Evolutionary conservation across 1,140 invertebrate genomes (phyloP), one percentile per base, ranked within the genome.

Genomic region (Pentalonia nigronervosa): DNA sequence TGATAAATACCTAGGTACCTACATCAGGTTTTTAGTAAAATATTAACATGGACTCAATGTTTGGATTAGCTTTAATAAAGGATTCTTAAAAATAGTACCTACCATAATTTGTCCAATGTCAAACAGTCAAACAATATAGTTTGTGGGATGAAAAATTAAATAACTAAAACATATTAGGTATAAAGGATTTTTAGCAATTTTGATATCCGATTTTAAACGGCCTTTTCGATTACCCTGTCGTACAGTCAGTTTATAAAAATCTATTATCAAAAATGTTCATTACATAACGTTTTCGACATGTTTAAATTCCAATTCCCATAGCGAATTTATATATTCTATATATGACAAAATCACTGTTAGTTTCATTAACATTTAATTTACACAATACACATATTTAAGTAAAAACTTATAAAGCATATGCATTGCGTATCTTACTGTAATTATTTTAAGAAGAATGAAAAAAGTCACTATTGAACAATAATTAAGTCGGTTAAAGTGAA

Each of bases 221-320:
- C 45, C 89, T 90, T 25, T 67, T 36, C 56, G 41, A 90, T 90
- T 90, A 90, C 89, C 89, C 89, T 90, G 89, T 90, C 89, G 2
- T 67, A 90, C 89, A 90, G 56, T 90, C 89, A 90, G 89, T 90
- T 60, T 56, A 41, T 90, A 90, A 30, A 90, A 67, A 90, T 90
- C 56, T 90, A 67, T 45, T 67, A 67, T 67, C 45, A 60, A 67
- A 90, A 60, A 90, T 90, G 23, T 90, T 67, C 89, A 90, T 90
- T 25, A 67, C 89, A 90, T 90, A 90, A 45, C 60, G 89, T 90
- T 90, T 90, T 90, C 53, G 36, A 67, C 89, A 67, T 90, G 56
- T 56, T 45, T 90, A 60, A 60, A 11, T 67, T 90, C 56, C 53
- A 90, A 90, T 90, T 90, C 89, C 36, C 36, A 90, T 60, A 67